Conservation (phyloP, 2,113 vertebrate genomes). For the Butorides virescens region DNA sequence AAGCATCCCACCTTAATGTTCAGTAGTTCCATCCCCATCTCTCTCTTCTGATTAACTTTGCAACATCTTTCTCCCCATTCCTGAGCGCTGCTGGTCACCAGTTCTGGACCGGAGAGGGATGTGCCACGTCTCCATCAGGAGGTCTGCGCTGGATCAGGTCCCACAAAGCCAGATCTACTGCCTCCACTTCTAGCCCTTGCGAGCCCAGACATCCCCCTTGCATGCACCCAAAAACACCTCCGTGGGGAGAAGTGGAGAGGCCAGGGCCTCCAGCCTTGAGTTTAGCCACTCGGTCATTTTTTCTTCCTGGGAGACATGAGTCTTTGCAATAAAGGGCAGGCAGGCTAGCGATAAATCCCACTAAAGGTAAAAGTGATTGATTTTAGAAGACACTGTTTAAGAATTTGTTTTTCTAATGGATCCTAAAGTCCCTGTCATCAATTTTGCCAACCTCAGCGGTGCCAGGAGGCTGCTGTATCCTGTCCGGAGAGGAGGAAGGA, state of each 20-base stretch:
- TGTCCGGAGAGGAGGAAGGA: slow-evolving; percentile 1
- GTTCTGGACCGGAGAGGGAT: not conserved
- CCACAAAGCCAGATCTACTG: not conserved
- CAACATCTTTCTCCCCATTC: not conserved
- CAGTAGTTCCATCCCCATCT: not conserved
- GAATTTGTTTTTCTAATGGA: slow-evolving; percentile 74
- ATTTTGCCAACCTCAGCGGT: slow-evolving; percentile 66
- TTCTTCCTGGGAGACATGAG: slow-evolving; percentile 47
- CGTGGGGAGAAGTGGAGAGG: not conserved
- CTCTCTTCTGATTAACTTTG: not conserved
- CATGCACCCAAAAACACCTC: not conserved
- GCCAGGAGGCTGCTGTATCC: slow-evolving; percentile 41
- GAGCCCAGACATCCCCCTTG: not conserved
- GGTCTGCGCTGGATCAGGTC: not conserved
- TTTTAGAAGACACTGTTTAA: slow-evolving; percentile 71
- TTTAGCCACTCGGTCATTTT: not conserved
- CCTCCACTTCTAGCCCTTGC: not conserved
- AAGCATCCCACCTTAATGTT: rapidly evolving
- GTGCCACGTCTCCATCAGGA: rapidly evolving
- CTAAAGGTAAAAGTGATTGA: slow-evolving; percentile 70
- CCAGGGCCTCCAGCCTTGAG: not conserved
- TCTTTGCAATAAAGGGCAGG: slow-evolving; percentile 26
- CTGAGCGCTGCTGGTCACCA: not conserved
- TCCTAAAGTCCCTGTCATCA: slow-evolving; percentile 65
- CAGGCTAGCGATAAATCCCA: slow-evolving; percentile 55